phyloP scores from a whole-genome alignment of 2,113 vertebrate genomes.

The Nansenia antarctica region DNA sequence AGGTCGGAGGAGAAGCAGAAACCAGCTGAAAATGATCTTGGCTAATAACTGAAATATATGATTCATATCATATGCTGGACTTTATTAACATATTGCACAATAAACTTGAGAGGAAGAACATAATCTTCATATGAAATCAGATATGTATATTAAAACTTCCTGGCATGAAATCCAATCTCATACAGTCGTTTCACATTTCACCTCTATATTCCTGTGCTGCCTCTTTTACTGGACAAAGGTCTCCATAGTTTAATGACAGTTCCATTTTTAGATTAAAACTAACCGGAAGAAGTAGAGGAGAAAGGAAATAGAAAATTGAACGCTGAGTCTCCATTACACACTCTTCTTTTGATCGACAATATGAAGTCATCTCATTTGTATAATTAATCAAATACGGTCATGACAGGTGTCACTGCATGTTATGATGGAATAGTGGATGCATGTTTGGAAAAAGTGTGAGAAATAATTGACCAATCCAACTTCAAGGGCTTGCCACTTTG shows the following conservation, averaged over 20 bases:
- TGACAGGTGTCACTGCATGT: not conserved
- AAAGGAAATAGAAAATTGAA: constrained; percentile 42
- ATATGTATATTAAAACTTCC: constrained; percentile 36
- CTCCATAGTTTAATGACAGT: constrained; percentile 52
- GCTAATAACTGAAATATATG: not conserved
- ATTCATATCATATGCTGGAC: not conserved
- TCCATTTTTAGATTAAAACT: constrained; percentile 49
- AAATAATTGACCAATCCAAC: not conserved
- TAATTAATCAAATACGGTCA: constrained; percentile 11
- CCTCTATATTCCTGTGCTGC: constrained; percentile 46
- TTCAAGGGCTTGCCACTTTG: not conserved
- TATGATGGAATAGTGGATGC: not conserved
- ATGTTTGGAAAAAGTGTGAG: not conserved
- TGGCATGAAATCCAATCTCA: constrained; percentile 51
- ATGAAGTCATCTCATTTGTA: constrained; percentile 44
- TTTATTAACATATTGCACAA: not conserved
- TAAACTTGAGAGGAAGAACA: constrained; percentile 8
- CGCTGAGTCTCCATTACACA: constrained; percentile 40
- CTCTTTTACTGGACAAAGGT: constrained; percentile 24
- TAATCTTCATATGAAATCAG: constrained; percentile 19
- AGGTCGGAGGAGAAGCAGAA: constrained; percentile 11
- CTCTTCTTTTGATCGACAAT: constrained; percentile 22
- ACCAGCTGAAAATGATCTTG: constrained; percentile 25
- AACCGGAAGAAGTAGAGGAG: constrained; percentile 39
- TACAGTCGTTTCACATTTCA: constrained; percentile 38